Conservation (phyloP, 2,113 vertebrate species). For the Nyctereutes procyonoides region DNA sequence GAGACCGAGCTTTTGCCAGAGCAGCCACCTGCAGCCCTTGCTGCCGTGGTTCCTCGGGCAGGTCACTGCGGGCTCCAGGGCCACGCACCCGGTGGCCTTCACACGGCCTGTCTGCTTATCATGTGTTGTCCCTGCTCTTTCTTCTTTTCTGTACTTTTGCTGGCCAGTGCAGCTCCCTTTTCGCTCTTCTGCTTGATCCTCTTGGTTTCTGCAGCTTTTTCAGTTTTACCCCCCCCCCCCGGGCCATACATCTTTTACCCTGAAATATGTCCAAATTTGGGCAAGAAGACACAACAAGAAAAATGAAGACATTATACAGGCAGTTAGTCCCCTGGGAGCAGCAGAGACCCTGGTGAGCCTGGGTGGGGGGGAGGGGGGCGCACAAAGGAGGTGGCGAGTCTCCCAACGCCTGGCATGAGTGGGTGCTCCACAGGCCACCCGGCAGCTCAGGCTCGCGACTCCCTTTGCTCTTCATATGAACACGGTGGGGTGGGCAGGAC, state of each 20-base stretch:
- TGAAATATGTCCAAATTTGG: background rate
- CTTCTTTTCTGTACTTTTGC: background rate
- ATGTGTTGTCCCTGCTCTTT: background rate
- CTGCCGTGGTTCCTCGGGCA: background rate
- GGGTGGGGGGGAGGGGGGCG: background rate
- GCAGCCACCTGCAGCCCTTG: no score
- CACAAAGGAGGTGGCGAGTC: accelerated
- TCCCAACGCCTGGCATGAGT: accelerated
- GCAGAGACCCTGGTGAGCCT: background rate
- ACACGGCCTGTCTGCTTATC: background rate
- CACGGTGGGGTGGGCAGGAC: background rate
- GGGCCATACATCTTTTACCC: background rate
- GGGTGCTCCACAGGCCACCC: no score
- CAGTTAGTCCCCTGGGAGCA: background rate
- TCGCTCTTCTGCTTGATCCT: background rate
- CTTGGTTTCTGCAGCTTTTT: background rate
- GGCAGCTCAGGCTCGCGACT: background rate
- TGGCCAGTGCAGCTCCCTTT: background rate
- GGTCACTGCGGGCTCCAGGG: background rate
- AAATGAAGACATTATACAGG: background rate
- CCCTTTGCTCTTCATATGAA: background rate
- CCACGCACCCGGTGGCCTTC: accelerated
- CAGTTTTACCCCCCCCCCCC: background rate
- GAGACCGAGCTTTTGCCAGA: background rate
- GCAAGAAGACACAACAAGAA: background rate